A percentile compares a stretch with the other conserved stretches of the same genome.
Conservation (phyloP, 2,113 vertebrate genomes). For the Dissostichus mawsoni region DNA sequence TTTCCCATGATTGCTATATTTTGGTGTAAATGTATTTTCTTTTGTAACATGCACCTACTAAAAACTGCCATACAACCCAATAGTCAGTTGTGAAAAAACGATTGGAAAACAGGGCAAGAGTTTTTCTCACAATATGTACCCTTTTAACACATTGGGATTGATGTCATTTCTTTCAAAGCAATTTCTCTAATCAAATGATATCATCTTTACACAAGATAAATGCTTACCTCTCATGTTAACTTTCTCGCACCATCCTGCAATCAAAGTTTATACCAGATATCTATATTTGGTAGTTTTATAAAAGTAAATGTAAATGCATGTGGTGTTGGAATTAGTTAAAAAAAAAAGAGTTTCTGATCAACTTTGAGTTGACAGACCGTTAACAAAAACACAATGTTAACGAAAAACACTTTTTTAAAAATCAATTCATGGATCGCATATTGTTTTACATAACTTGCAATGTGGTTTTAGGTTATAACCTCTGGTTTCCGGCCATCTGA, state of each 20-base stretch:
- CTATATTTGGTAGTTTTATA: too few species aligned
- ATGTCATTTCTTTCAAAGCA: background rate
- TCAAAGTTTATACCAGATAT: background rate
- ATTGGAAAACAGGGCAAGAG: too few species aligned
- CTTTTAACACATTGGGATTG: background rate
- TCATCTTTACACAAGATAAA: background rate
- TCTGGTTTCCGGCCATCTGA: too few species aligned
- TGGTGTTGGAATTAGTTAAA: too few species aligned
- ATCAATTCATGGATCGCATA: too few species aligned
- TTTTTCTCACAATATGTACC: background rate
- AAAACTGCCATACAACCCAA: background rate
- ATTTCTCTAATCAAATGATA: background rate
- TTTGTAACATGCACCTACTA: background rate
- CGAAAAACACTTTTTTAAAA: too few species aligned
- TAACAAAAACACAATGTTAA: too few species aligned
- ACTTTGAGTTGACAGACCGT: too few species aligned
- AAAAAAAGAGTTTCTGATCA: too few species aligned
- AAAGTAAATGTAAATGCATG: background rate
- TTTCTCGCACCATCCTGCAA: background rate
- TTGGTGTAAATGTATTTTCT: background rate
- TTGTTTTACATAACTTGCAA: too few species aligned
- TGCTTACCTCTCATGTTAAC: background rate
- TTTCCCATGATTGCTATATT: constrained; percentile 1
- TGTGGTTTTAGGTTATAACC: too few species aligned
- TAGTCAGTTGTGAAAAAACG: background rate